Base-by-base conservation (phyloP, 2,888 invertebrate genomes). In the Drosophila planitibia region DNA sequence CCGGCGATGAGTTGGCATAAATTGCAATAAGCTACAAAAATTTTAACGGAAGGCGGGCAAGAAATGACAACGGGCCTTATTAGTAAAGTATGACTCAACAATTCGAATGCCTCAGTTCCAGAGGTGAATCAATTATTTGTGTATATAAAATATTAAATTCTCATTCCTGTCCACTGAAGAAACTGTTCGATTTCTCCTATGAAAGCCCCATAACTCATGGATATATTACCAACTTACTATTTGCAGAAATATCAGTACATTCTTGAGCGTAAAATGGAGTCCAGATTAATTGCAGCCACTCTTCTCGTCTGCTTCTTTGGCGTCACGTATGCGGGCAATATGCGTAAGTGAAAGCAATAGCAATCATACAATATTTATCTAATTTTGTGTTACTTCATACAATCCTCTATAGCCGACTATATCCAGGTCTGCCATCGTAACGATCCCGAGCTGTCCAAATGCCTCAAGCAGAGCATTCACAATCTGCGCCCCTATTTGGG, bases 361-460 rank as follows among this genome's bases (percentile, higher is more conserved):
- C 9, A 12, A 30, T 14, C 22, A 44, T 16, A 22, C 1, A 25
- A 35, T 41, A 63, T 33, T 52, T 33, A 70, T 32, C 37, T 33
- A 16, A 39, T n/a, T 3, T 51, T 28, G 22, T 39, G 9, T 22
- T 32, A 28, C 12, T 33, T 12, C 22, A 6, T 28, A 32, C 12
- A 25, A n/a, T 22, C 16, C 12, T 9, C 41, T 30, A 12, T 92
- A 97, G 97, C 96, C 59, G 94, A 95, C 32, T 96, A 95, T 90
- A 94, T 97, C 44, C 94, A 95, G 77, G 93, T 95, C 68, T 97
- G 97, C 89, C 95, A 95, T 77, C 94, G 95, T 19, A 95, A 95
- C 70, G 96, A 96, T 90, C 95, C 94, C 5, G 87, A 93, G 39
- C 93, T 96, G 52, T 94, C 94, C 78, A 94, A 94, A 35, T 97